Percentiles rank a stretch among this genome's conserved stretches.
phyloP scores from a whole-genome alignment of 2,797 vertebrate genomes.

The Chelon auratus region DNA sequence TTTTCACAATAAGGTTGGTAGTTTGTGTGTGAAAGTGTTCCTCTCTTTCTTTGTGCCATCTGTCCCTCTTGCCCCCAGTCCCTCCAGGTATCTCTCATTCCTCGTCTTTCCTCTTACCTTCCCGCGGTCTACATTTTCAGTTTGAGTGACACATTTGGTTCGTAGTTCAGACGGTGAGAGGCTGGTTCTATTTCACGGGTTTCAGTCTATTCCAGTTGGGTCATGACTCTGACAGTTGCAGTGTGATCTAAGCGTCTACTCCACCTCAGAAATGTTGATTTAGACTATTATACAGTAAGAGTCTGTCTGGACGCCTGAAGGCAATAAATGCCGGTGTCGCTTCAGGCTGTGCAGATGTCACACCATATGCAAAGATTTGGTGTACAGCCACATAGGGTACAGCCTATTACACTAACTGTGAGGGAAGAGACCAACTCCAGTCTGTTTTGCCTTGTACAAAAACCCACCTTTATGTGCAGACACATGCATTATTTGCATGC shows the following conservation, averaged over 20 bases:
- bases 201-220: slow-evolving; percentile 62
- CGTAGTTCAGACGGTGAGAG: slow-evolving; percentile 50
- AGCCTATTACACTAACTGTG: slow-evolving; percentile 26
- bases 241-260: slow-evolving; percentile 36
- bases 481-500: slow-evolving; percentile 9
- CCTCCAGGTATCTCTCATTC: slow-evolving; percentile 11
- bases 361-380: slow-evolving; percentile 10
- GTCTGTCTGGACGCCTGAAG: slow-evolving; percentile 22
- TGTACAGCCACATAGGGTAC: slow-evolving; percentile 12
- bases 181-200: slow-evolving; percentile 58
- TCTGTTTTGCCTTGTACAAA: slow-evolving; percentile 12
- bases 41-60: background rate
- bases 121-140: slow-evolving; percentile 33
- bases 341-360: slow-evolving; percentile 23
- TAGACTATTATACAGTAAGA: slow-evolving; percentile 33
- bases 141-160: slow-evolving; percentile 72
- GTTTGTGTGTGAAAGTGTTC: background rate
- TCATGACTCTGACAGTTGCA: slow-evolving; percentile 59
- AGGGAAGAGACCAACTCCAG: slow-evolving; percentile 9
- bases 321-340: slow-evolving; percentile 19
- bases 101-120: slow-evolving; percentile 25
- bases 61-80: background rate
- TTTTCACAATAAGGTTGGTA: no score
- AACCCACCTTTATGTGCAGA: slow-evolving; percentile 19
- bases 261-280: slow-evolving; percentile 42